A percentile compares a stretch with the other conserved stretches of the same genome.
Evolutionary conservation across 1,140 invertebrate genomes (phyloP).

Genomic region (Uloborus diversus): DNA sequence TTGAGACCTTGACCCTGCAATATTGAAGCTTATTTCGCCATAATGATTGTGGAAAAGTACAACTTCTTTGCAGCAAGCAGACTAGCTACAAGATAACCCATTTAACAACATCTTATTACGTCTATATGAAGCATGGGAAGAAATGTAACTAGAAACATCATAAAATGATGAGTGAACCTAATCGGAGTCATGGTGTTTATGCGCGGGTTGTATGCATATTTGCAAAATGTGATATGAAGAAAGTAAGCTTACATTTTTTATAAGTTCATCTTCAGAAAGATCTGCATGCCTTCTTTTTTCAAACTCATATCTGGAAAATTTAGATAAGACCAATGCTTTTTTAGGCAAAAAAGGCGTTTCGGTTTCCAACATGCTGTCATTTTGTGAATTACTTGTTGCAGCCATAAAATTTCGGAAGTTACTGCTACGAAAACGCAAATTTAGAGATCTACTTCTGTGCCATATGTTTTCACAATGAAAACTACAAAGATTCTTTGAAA

Average conservation of each 20-base stretch:
- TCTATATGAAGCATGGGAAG: too few relatives aligned
- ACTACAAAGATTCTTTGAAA: background rate
- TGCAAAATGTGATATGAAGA: background rate
- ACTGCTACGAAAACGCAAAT: background rate
- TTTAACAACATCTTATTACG: too few relatives aligned
- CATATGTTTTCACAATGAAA: slow-evolving; percentile 31
- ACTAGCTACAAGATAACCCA: too few relatives aligned
- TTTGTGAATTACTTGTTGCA: slow-evolving; percentile 29
- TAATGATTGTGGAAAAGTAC: too few relatives aligned
- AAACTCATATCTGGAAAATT: slow-evolving; percentile 88
- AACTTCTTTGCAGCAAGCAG: too few relatives aligned
- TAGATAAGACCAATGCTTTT: slow-evolving; percentile 81
- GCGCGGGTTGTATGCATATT: too few relatives aligned
- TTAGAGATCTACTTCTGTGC: background rate
- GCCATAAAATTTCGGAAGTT: slow-evolving; percentile 35
- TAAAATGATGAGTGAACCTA: too few relatives aligned
- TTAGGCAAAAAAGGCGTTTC: slow-evolving; percentile 65
- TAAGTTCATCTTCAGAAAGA: slow-evolving; percentile 75
- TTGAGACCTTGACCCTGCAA: too few relatives aligned
- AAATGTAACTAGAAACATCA: too few relatives aligned
- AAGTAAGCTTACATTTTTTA: slow-evolving; percentile 71
- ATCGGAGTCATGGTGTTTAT: too few relatives aligned
- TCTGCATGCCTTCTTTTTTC: slow-evolving; percentile 78
- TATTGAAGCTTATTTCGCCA: too few relatives aligned
- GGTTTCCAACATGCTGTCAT: background rate